These are phyloP conservation scores for Vidua macroura DNA, from an alignment of 2,113 vertebrate genomes.

Conservation along the genomic window DNA sequence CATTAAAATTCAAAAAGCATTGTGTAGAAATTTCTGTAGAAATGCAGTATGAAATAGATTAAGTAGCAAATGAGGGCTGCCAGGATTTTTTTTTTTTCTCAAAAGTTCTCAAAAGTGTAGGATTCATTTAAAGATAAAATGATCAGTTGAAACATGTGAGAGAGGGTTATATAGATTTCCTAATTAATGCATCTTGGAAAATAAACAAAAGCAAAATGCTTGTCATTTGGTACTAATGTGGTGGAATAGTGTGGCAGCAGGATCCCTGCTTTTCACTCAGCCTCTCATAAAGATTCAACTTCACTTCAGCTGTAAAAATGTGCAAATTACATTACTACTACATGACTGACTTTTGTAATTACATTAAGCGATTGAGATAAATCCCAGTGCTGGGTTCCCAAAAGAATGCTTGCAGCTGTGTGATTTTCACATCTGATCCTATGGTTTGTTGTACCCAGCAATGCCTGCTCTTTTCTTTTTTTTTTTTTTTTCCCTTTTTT, in stretches of 20 bases:
- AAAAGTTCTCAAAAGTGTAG: background rate
- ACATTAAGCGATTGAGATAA: conserved; percentile 87
- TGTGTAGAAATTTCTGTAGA: conserved; percentile 4
- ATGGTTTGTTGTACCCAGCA: conserved; percentile 65
- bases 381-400: conserved; percentile 88
- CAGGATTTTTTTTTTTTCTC: background rate
- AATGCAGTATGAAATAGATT: background rate
- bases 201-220: conserved; percentile 65
- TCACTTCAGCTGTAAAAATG: conserved; percentile 78
- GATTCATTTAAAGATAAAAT: conserved; percentile 24
- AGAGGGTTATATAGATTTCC: conserved; percentile 39
- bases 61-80: background rate
- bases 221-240: conserved; percentile 66
- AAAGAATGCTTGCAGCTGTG: conserved; percentile 95
- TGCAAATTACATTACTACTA: conserved; percentile 79
- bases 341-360: conserved; percentile 89
- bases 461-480: background rate
- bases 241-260: conserved; percentile 62
- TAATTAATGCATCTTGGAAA: conserved; percentile 43
- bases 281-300: conserved; percentile 68
- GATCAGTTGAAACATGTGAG: background rate
- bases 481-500: fast-evolving
- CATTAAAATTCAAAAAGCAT: conserved; percentile 10
- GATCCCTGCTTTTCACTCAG: conserved; percentile 64
- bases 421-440: conserved; percentile 77